Conservation (phyloP, 2,797 vertebrate species). For the Tiaroga cobitis region DNA sequence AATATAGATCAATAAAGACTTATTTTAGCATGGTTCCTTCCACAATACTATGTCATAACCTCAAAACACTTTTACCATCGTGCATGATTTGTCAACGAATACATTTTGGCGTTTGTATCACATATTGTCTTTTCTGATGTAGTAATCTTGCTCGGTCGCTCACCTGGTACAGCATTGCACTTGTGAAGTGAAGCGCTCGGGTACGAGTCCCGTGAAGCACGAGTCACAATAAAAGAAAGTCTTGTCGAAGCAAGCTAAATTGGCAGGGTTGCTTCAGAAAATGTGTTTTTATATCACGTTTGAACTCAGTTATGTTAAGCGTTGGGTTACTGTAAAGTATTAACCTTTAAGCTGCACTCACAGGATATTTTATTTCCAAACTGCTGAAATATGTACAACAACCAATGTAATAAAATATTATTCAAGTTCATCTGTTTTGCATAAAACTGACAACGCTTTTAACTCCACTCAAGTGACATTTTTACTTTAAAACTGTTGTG, state of each 20-base stretch:
- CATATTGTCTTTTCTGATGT: too few species aligned
- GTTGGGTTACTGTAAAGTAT: not conserved
- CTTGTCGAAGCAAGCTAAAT: not conserved
- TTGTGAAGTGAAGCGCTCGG: too few species aligned
- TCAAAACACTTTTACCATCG: not conserved
- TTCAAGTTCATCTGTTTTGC: not conserved
- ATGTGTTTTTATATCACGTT: not conserved
- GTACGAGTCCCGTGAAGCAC: not conserved
- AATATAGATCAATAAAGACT: not conserved
- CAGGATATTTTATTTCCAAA: not conserved
- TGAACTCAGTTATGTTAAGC: not conserved
- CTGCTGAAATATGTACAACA: not conserved
- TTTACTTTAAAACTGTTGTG: not conserved
- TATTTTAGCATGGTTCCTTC: not conserved
- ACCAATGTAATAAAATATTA: not conserved
- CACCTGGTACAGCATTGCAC: too few species aligned
- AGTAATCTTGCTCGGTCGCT: too few species aligned
- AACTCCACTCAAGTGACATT: not conserved
- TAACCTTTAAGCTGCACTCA: too few species aligned
- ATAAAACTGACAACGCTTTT: not conserved
- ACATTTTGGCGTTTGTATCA: not conserved
- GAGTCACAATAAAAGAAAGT: not conserved
- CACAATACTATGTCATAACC: not conserved
- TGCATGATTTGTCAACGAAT: not conserved
- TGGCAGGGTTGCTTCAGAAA: not conserved